phyloP scores from a whole-genome alignment of 2,888 invertebrate genomes.

The Nephrotoma flavescens region DNA sequence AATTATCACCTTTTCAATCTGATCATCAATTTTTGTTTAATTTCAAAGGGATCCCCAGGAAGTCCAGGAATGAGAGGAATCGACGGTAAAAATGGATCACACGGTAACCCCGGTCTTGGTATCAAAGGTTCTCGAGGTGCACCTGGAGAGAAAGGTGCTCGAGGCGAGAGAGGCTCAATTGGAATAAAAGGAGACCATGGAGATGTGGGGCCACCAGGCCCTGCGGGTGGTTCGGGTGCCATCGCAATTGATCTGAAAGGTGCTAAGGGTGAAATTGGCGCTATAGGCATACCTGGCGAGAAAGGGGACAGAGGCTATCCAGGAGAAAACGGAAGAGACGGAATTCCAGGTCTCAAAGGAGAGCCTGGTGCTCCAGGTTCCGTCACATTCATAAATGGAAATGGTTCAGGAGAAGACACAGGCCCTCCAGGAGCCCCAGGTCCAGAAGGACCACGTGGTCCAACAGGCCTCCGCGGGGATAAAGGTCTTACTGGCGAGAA shows the following conservation, averaged over 20 bases:
- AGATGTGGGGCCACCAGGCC: slow-evolving; percentile 24
- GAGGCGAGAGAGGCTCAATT: slow-evolving; percentile 50
- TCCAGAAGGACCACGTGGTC: slow-evolving; percentile 5
- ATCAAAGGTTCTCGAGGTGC: slow-evolving; percentile 32
- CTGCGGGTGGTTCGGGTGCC: neutral
- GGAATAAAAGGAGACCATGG: slow-evolving; percentile 47
- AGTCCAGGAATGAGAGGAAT: slow-evolving; percentile 14
- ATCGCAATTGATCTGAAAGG: neutral
- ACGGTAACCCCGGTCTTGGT: neutral
- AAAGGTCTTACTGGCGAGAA: slow-evolving; percentile 47
- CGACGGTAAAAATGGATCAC: slow-evolving; percentile 30
- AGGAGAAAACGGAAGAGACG: neutral
- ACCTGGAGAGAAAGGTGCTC: slow-evolving; percentile 28
- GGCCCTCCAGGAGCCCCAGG: neutral
- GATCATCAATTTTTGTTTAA: neutral
- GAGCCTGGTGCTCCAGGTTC: slow-evolving; percentile 36
- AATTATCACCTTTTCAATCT: too few species aligned
- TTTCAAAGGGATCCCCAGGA: slow-evolving; percentile 11
- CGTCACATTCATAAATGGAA: neutral
- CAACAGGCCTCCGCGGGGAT: slow-evolving; percentile 45
- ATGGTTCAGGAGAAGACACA: neutral
- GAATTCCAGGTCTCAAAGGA: slow-evolving; percentile 49
- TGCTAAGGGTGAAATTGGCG: slow-evolving; percentile 36
- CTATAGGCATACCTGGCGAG: slow-evolving; percentile 36
- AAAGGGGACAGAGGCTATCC: slow-evolving; percentile 30